These are phyloP conservation scores for Okapia johnstoni DNA, from an alignment of 2,113 vertebrate species.

Conservation along the genomic window DNA sequence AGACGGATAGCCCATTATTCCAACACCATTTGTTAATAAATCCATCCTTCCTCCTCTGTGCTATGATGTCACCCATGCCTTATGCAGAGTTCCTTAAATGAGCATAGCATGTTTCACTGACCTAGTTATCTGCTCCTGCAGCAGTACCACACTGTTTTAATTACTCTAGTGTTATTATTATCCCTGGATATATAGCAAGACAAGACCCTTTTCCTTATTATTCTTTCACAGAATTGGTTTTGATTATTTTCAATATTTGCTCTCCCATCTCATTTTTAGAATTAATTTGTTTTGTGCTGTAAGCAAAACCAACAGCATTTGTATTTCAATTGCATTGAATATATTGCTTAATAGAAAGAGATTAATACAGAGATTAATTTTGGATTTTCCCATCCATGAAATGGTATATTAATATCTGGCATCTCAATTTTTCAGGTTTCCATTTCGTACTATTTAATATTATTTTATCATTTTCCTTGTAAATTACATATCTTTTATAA, in stretches of 20 bases:
- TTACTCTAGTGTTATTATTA: not conserved
- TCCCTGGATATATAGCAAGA: not conserved
- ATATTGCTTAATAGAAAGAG: not conserved
- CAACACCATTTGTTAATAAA: not conserved
- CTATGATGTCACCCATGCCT: too few relatives aligned
- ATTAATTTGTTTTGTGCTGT: not conserved
- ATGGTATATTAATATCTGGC: not conserved
- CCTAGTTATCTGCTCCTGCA: not conserved
- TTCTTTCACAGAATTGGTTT: conserved; percentile 1
- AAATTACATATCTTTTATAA: not conserved
- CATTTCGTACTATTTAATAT: not conserved
- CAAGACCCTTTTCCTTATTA: not conserved
- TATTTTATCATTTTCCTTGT: not conserved
- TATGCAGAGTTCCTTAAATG: not conserved
- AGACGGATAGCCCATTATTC: not conserved
- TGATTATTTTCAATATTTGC: conserved; percentile 1
- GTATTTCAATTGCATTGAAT: not conserved
- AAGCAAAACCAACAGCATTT: not conserved
- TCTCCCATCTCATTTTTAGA: conserved; percentile 11
- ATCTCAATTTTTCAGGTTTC: not conserved
- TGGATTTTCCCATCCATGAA: not conserved
- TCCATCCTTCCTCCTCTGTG: not conserved
- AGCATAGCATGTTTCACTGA: not conserved
- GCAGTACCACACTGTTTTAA: not conserved
- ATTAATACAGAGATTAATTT: not conserved